Conservation (phyloP, 1,140 invertebrate genomes). For the Gryon sp. region DNA sequence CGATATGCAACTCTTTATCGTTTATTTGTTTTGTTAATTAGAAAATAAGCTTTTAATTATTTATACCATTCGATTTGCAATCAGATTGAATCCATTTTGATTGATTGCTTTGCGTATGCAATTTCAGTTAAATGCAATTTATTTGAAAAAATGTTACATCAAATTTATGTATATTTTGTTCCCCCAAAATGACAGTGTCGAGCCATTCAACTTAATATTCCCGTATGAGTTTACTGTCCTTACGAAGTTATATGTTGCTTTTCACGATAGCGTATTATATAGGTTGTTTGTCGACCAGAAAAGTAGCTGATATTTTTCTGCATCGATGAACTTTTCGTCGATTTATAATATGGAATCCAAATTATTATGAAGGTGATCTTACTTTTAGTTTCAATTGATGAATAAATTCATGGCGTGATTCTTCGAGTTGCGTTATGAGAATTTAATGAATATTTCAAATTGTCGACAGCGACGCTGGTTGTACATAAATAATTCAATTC, state of each 20-base stretch:
- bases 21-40: too few relatives aligned
- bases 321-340: conserved; percentile 17
- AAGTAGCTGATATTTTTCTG: conserved; percentile 33
- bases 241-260: conserved; percentile 35
- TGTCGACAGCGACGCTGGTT: too few relatives aligned
- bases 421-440: background rate
- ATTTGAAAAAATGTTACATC: conserved; percentile 24
- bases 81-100: conserved; percentile 8
- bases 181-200: conserved; percentile 20
- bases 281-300: conserved; percentile 40
- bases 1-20: too few relatives aligned
- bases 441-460: background rate
- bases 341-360: conserved; percentile 39
- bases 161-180: conserved; percentile 38
- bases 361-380: conserved; percentile 29
- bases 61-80: too few relatives aligned
- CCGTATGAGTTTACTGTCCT: conserved; percentile 41
- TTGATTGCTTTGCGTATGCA: too few relatives aligned
- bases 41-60: too few relatives aligned
- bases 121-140: too few relatives aligned
- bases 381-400: conserved; percentile 20
- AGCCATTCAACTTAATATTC: conserved; percentile 19
- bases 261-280: conserved; percentile 39
- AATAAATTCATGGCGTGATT: conserved; percentile 13
- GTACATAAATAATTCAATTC: too few relatives aligned